A percentile compares a stretch with the other conserved stretches of the same genome.
Evolutionary conservation across 2,797 vertebrate genomes (phyloP).

Genomic region (Tolypeutes matacus): DNA sequence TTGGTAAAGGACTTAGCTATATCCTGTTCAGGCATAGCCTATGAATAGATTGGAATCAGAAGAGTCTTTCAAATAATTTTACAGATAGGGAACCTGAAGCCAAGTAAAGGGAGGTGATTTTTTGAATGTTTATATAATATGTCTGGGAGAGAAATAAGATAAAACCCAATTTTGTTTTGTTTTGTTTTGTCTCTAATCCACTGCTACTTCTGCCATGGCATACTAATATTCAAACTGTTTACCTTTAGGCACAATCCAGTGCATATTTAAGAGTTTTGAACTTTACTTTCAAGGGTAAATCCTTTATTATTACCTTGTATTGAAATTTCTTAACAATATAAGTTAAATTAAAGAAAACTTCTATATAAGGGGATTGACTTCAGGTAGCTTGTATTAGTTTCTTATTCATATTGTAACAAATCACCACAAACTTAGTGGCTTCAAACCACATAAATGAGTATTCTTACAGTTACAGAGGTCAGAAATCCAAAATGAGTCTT

Average conservation of each 20-base stretch:
- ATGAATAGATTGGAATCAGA: background rate
- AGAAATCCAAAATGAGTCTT: background rate
- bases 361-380: background rate
- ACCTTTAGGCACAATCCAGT: background rate
- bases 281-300: slow-evolving; percentile 41
- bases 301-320: background rate
- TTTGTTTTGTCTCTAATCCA: slow-evolving; percentile 32
- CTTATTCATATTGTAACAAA: background rate
- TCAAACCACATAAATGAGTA: background rate
- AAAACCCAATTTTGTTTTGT: background rate
- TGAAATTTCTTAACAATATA: slow-evolving; percentile 1
- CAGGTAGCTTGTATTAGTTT: background rate
- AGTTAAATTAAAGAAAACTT: slow-evolving; percentile 21
- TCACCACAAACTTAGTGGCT: too few relatives aligned
- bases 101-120: slow-evolving; percentile 7
- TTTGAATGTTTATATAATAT: background rate
- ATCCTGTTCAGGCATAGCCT: background rate
- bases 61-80: background rate
- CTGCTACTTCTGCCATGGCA: slow-evolving; percentile 3
- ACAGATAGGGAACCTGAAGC: background rate
- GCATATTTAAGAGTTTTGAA: background rate
- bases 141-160: background rate
- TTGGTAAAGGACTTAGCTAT: background rate
- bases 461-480: background rate
- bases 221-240: background rate